These are phyloP conservation scores for Eulemur rufifrons DNA, from an alignment of 2,113 vertebrate species.

Conservation along the genomic window DNA sequence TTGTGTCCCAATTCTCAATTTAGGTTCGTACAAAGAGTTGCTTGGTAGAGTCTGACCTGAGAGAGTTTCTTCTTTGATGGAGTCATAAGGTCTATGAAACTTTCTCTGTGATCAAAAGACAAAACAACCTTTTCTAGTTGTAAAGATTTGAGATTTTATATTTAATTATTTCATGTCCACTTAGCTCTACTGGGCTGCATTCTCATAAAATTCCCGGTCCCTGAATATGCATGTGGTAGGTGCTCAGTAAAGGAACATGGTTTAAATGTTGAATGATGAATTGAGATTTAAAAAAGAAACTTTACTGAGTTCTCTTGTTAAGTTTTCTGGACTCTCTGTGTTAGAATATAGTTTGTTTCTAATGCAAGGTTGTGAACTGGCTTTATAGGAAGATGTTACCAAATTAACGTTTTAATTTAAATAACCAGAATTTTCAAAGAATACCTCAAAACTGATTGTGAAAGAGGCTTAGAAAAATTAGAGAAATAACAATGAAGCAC, in stretches of 20 bases:
- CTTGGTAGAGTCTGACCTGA: neutral
- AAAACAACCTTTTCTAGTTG: neutral
- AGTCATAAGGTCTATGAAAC: neutral
- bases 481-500: neutral
- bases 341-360: neutral
- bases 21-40: neutral
- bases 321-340: neutral
- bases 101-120: neutral
- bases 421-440: neutral
- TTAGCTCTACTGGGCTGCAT: neutral
- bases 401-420: slow-evolving; percentile 18
- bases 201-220: neutral
- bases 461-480: neutral
- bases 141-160: slow-evolving; percentile 1
- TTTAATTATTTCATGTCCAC: neutral
- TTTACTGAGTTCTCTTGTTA: neutral
- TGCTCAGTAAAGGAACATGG: neutral
- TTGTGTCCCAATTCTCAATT: neutral
- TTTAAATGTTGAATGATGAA: neutral
- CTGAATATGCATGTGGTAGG: neutral
- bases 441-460: neutral
- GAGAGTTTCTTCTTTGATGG: neutral
- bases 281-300: neutral
- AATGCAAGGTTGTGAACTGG: neutral
- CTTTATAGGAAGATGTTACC: neutral